Evolutionary conservation across 2,888 invertebrate genomes (phyloP).

Genomic region (Drosophila birchii): DNA sequence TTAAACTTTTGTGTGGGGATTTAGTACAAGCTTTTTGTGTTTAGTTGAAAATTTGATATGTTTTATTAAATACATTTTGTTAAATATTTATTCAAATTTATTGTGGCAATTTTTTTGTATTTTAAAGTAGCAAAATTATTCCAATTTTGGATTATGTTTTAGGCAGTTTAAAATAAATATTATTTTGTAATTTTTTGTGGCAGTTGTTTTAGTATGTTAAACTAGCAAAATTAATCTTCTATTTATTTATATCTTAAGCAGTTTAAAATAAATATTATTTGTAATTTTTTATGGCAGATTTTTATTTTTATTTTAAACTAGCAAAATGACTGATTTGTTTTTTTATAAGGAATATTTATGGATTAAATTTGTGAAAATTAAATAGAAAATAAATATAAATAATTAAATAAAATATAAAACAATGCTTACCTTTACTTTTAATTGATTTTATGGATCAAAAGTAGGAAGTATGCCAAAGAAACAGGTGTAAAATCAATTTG

Average conservation of each 20-base stretch:
- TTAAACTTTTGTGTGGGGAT: not conserved
- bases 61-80: too few relatives aligned
- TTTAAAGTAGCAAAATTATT: too few relatives aligned
- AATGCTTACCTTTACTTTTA: not conserved
- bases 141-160: too few relatives aligned
- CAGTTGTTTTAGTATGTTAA: not conserved
- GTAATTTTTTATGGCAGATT: too few relatives aligned
- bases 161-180: too few relatives aligned
- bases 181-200: not conserved
- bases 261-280: not conserved
- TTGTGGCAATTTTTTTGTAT: too few relatives aligned
- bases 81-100: too few relatives aligned
- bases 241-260: too few relatives aligned
- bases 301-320: not conserved
- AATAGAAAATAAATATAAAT: not conserved
- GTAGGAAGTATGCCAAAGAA: not conserved
- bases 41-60: too few relatives aligned
- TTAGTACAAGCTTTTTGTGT: not conserved
- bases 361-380: not conserved
- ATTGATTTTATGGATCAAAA: not conserved
- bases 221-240: too few relatives aligned
- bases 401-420: not conserved
- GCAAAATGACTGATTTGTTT: too few relatives aligned
- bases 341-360: too few relatives aligned
- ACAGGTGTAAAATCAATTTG: not conserved